These are phyloP conservation scores for Drosophila lacertosa DNA, from an alignment of 1,140 invertebrate genomes.

Conservation along the genomic window DNA sequence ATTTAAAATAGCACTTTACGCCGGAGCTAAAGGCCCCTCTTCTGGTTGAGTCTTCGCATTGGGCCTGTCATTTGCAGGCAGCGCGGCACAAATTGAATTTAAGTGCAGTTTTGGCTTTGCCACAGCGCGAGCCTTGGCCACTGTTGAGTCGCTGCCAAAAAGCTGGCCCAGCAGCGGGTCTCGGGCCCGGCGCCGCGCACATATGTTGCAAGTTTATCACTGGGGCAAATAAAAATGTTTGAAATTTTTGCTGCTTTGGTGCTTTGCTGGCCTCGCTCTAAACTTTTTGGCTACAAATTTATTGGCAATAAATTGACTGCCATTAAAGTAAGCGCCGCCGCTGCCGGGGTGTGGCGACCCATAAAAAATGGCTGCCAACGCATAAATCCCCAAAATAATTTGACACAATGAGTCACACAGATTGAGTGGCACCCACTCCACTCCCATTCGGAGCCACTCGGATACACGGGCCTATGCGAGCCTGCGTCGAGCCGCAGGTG, in stretches of 20 bases:
- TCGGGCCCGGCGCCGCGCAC: slow-evolving; percentile 44
- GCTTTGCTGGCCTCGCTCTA: slow-evolving; percentile 66
- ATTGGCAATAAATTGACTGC: slow-evolving; percentile 82
- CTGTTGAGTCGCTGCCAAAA: slow-evolving; percentile 73
- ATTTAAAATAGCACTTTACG: slow-evolving; percentile 76
- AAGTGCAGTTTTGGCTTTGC: slow-evolving; percentile 75
- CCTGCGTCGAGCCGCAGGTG: slow-evolving; percentile 63
- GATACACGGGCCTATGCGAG: slow-evolving; percentile 20
- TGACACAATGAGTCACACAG: slow-evolving; percentile 82
- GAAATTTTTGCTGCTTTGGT: slow-evolving; percentile 50
- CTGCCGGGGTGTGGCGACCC: not conserved
- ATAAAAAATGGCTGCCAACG: slow-evolving; percentile 77
- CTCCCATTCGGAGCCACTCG: too few relatives aligned
- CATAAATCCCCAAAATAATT: slow-evolving; percentile 81
- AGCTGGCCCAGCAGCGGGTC: slow-evolving; percentile 17
- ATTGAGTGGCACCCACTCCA: slow-evolving; percentile 71
- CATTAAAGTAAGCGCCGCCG: slow-evolving; percentile 70
- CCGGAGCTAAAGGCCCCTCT: not conserved
- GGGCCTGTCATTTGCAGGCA: slow-evolving; percentile 74
- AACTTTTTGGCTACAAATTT: slow-evolving; percentile 83
- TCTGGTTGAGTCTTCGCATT: slow-evolving; percentile 2
- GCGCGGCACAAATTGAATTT: slow-evolving; percentile 80
- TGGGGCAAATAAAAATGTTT: slow-evolving; percentile 76
- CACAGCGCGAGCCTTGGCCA: slow-evolving; percentile 23
- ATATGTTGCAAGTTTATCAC: slow-evolving; percentile 82